Base-by-base conservation (phyloP, 2,888 invertebrate genomes). In the Lasioglossum leucozonium region DNA sequence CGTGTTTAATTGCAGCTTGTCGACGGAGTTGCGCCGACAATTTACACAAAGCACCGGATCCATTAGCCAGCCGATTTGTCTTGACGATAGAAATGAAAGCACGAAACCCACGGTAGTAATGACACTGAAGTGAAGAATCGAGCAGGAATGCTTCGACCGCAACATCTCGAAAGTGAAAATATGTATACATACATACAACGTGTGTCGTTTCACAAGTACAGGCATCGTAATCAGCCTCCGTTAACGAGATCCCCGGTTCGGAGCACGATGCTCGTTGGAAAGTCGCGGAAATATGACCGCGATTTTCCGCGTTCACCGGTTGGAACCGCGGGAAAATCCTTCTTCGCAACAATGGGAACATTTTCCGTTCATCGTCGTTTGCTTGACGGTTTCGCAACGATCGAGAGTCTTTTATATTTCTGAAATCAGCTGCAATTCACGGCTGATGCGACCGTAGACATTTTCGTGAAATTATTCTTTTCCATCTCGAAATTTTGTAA, bases 271-370 rank as follows among this genome's bases (percentile, higher is more conserved):
- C 74, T 16, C 58, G 74, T 58, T 74, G 74, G 74, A 58, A 74
- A 75, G 75, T 75, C 62, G 42, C 75, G 62, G 75, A 75, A 58
- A 62, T 62, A 62, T 42, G 75, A 75, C 75, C 75, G 75, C 30
- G 62, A 62, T 75, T 75, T 75, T 62, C 62, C 42, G 11, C 42
- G 62, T 62, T 18, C 62, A 37, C n/a, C 4, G n/a, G 58, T n/a
- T 26, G 55, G 55, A 74, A 58, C 73, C 55, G 62, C 62, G 30
- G 18, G 62, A 62, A 62, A 62, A 62, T 62, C 62, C 26, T 30
- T 30, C 16, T 62, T 16, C 4, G 16, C 30, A 30, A 16, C 62
- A 30, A 30, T 16, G 16, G 16, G 26, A 62, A 30, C 6, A 62
- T 18, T 34, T 62, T 62, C 16, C 30, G 16, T 26, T 62, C 6